phyloP scores from a whole-genome alignment of 2,888 invertebrate species.

The Cheilosia vernalis region DNA sequence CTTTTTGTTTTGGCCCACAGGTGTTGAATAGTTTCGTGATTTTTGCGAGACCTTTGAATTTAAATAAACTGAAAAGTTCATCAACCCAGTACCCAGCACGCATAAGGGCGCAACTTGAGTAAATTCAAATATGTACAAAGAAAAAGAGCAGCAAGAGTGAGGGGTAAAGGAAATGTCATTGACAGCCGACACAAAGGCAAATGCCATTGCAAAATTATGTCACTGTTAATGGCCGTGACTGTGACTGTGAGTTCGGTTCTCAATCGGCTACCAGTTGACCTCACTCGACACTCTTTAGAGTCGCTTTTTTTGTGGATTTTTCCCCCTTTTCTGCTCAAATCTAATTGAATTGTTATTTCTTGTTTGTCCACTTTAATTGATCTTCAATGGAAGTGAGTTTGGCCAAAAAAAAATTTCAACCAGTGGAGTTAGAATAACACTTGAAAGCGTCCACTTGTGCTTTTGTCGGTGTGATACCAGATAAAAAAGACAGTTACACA shows the following conservation, averaged over 20 bases:
- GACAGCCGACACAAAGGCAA: constrained; percentile 1
- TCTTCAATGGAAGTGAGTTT: constrained; percentile 39
- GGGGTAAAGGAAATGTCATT: constrained; percentile 13
- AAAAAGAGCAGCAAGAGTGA: neutral
- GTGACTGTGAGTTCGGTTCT: constrained; percentile 38
- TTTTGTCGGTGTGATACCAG: neutral
- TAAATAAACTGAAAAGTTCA: constrained; percentile 34
- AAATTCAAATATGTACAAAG: neutral
- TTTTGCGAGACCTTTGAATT: constrained; percentile 22
- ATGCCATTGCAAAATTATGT: constrained; percentile 46
- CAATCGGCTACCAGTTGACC: constrained; percentile 36
- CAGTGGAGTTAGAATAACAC: constrained; percentile 4
- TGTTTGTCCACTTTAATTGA: constrained; percentile 41
- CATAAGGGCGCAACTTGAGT: constrained; percentile 19
- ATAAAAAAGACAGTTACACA: constrained; percentile 2
- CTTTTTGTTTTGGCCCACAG: constrained; percentile 31
- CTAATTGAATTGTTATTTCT: constrained; percentile 46
- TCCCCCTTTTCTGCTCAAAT: constrained; percentile 9
- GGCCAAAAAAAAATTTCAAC: constrained; percentile 13
- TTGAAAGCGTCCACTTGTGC: neutral
- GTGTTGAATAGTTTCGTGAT: constrained; percentile 9
- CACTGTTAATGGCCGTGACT: constrained; percentile 52
- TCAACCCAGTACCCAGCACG: constrained; percentile 35
- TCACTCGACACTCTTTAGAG: constrained; percentile 14
- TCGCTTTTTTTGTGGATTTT: neutral